Conservation (phyloP, 2,888 invertebrate genomes). For the Lasioglossum lativentre region DNA sequence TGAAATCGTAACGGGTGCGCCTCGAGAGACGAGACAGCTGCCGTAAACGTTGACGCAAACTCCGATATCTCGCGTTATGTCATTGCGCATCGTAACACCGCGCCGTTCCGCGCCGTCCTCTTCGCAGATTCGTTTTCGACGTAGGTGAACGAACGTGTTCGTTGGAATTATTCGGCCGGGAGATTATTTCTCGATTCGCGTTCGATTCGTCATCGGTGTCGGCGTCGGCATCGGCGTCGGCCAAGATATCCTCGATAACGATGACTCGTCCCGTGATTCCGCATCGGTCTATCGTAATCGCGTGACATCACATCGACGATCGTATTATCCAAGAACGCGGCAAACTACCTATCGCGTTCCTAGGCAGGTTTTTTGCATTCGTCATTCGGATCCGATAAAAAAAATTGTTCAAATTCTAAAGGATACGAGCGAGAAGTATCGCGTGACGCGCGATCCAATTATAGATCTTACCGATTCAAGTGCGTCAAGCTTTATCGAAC, state of each 20-base stretch:
- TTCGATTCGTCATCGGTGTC: background rate
- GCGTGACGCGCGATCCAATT: slow-evolving; percentile 36
- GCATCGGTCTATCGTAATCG: background rate
- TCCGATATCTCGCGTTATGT: slow-evolving; percentile 55
- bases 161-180: background rate
- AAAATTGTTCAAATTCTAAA: slow-evolving; percentile 4
- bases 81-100: slow-evolving; percentile 5
- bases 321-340: background rate
- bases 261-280: background rate
- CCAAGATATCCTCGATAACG: background rate
- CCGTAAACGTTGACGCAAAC: slow-evolving; percentile 22
- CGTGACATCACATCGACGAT: background rate
- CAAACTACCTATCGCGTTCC: background rate
- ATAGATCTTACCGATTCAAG: slow-evolving; percentile 20
- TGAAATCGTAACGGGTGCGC: slow-evolving; percentile 1
- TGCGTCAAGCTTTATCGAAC: background rate
- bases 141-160: background rate
- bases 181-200: background rate
- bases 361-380: background rate
- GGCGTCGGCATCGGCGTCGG: background rate
- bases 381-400: background rate
- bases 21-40: background rate
- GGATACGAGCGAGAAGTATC: slow-evolving; percentile 10
- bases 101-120: background rate
- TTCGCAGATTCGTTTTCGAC: background rate